Conservation (phyloP, 2,888 invertebrate genomes). For the Pseudanteris insignis region DNA sequence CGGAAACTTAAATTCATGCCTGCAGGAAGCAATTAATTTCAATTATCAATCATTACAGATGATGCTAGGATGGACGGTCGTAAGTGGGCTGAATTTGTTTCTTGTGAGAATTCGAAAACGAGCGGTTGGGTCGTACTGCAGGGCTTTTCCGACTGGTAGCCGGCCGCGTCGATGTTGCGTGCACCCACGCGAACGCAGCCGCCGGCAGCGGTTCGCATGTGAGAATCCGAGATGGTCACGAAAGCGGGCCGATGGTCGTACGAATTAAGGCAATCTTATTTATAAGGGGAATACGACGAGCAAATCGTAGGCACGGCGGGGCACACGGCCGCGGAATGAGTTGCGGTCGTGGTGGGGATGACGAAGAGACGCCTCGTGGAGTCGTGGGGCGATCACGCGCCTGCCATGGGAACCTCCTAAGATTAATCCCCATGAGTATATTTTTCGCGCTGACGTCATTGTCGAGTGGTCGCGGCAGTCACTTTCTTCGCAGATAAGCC, state of each 20-base stretch:
- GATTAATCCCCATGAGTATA: conserved; percentile 32
- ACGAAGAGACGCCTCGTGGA: conserved; percentile 36
- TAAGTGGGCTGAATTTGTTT: conserved; percentile 44
- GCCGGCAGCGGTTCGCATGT: conserved; percentile 35
- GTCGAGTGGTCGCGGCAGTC: too few species aligned
- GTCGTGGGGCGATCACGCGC: conserved; percentile 49
- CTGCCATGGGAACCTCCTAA: conserved; percentile 48
- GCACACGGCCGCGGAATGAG: conserved; percentile 35
- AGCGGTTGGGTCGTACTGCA: conserved; percentile 47
- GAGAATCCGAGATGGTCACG: conserved; percentile 46
- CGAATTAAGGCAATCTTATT: conserved; percentile 49
- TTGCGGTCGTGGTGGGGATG: too few species aligned
- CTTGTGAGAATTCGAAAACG: conserved; percentile 60
- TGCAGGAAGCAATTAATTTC: conserved; percentile 57
- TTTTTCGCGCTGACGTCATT: conserved; percentile 39
- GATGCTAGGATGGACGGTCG: conserved; percentile 50
- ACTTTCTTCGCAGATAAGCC: too few species aligned
- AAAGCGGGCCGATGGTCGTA: conserved; percentile 41
- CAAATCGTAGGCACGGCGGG: conserved; percentile 16
- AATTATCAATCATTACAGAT: conserved; percentile 62
- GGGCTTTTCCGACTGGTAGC: conserved; percentile 47
- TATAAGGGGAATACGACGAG: too few species aligned
- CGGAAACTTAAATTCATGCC: conserved; percentile 36
- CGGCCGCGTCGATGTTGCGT: conserved; percentile 51
- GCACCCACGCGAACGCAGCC: conserved; percentile 57